phyloP scores from a whole-genome alignment of 2,888 invertebrate genomes.

The Petrolisthes manimaculis region DNA sequence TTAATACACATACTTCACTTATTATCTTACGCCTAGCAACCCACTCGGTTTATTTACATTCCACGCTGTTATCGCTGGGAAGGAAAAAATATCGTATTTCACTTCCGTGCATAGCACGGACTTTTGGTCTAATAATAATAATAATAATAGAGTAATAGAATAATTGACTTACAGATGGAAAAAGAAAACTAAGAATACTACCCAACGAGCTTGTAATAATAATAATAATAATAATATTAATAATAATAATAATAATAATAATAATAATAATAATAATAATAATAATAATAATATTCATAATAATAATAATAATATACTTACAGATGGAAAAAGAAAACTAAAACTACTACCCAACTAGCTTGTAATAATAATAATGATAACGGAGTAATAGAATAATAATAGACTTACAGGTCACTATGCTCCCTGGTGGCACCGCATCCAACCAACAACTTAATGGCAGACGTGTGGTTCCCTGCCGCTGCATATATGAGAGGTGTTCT shows the following conservation, averaged over 20 bases:
- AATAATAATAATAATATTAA: not conserved
- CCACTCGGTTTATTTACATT: too few species aligned
- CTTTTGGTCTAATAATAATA: not conserved
- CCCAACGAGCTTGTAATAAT: not conserved
- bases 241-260: not conserved
- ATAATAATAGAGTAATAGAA: not conserved
- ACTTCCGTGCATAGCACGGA: too few species aligned
- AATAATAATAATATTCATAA: too few species aligned
- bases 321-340: not conserved
- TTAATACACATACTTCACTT: too few species aligned
- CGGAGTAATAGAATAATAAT: not conserved
- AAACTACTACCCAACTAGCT: not conserved
- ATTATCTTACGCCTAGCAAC: too few species aligned
- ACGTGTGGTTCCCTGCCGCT: slow-evolving; percentile 70
- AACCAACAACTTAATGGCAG: slow-evolving; percentile 69
- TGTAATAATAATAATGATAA: not conserved
- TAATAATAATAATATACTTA: too few species aligned
- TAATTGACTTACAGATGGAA: not conserved
- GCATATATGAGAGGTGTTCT: slow-evolving; percentile 71
- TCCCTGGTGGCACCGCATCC: slow-evolving; percentile 70
- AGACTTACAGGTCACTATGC: slow-evolving; percentile 69
- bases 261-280: not conserved
- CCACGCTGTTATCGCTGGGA: too few species aligned
- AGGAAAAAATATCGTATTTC: too few species aligned
- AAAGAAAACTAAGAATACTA: not conserved